Evolutionary conservation across 2,113 vertebrate species (phyloP), one percentile per base, ranked within the genome.

Genomic region (Laticauda colubrina): DNA sequence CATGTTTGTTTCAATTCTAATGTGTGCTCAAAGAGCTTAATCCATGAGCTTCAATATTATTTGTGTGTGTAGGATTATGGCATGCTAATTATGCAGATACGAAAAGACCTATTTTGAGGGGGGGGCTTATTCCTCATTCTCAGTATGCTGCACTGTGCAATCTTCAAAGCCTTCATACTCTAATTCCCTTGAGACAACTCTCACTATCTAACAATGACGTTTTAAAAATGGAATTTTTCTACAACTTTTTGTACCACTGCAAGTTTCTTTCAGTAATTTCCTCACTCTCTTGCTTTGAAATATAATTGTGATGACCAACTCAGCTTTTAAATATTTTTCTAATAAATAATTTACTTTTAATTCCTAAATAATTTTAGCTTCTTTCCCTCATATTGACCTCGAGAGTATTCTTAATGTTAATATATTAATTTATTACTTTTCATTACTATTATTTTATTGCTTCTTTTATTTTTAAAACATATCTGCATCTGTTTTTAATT

Each of bases 341-440:
- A 94, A 59, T 87, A 94, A 91, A 94, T 92, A 21, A 93, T 92
- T 92, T 92, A 45, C 59, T 43, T 94, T 81, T 89, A 64, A 85
- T 56, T 7, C 86, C 92, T 64, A 51, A 93, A 59, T 7, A 4
- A 89, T 92, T 94, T 93, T 93, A 89, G 75, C 11, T 86, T 94
- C 86, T 92, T 54, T 94, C 92, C 48, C 8, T 81, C 94, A 95
- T 93, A 95, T 93, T 95, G 94, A 95, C 64, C 92, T 93, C 0
- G n/a, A 93, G 24, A 54, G 29, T 86, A 45, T 56, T 34, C 12
- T 26, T 15, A 56, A 57, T 12, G 21, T 39, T 43, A 81, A 81
- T 81, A 43, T 43, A 81, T 81, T 81, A 21, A 81, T 81, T 3
- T 81, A 81, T 81, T 81, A 81, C 75, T 81, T 43, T 81, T 81